Percentiles rank a stretch among this genome's conserved stretches.
These are phyloP conservation scores for Potorous gilbertii DNA, from an alignment of 2,797 vertebrate genomes.

Conservation along the genomic window DNA sequence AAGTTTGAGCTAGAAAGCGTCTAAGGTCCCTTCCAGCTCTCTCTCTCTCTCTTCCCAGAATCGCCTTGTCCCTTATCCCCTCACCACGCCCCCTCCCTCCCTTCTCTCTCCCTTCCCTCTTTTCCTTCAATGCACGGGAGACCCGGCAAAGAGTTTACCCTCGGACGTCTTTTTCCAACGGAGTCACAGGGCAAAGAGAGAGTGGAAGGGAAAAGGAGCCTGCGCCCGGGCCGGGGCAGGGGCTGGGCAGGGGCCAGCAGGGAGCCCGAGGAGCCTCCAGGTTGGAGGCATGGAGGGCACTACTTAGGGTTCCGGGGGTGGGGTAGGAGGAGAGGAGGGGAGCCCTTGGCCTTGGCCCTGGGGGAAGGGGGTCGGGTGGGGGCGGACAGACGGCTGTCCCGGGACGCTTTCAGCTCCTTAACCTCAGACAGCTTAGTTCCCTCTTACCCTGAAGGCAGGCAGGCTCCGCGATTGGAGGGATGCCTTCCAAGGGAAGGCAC, in stretches of 20 bases:
- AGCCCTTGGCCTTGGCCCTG: not conserved
- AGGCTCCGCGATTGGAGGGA: no score
- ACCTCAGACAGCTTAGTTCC: no score
- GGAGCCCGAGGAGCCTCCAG: no score
- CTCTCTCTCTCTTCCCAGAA: fast-evolving
- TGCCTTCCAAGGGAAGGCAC: no score
- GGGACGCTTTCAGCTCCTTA: no score
- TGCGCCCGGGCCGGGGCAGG: not conserved
- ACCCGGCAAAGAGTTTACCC: not conserved
- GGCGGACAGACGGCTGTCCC: no score
- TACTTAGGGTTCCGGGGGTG: not conserved
- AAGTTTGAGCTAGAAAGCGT: not conserved
- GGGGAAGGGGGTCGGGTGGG: not conserved
- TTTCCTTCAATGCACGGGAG: not conserved
- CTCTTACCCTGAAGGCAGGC: not conserved
- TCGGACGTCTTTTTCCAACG: not conserved
- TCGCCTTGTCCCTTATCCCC: not conserved
- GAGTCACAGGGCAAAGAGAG: not conserved
- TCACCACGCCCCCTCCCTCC: not conserved
- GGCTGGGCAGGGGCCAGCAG: no score
- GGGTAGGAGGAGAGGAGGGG: no score
- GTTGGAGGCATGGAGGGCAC: not conserved
- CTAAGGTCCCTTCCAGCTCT: not conserved
- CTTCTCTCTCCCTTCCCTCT: not conserved
- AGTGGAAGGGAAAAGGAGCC: not conserved